phyloP scores from a whole-genome alignment of 2,888 invertebrate genomes.

The Rambutsinella grinnellia region DNA sequence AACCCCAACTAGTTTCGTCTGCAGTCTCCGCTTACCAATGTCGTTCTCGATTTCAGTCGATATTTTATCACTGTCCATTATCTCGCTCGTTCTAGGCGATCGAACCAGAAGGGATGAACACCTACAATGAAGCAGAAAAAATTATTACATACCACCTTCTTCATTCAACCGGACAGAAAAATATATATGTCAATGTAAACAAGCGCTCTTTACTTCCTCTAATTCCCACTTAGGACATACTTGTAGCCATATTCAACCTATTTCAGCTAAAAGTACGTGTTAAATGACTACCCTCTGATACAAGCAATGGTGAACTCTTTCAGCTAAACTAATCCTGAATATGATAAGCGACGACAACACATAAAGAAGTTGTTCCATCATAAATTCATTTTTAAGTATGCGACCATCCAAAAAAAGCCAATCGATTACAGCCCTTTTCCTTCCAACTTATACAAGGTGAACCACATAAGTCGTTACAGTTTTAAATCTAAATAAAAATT shows the following conservation, averaged over 20 bases:
- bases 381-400: no score
- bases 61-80: conserved; percentile 61
- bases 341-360: no score
- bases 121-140: conserved; percentile 68
- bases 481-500: no score
- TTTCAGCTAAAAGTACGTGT: neutral
- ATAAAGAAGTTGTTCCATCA: no score
- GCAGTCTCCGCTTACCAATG: conserved; percentile 29
- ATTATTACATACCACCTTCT: neutral
- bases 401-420: no score
- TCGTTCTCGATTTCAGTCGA: conserved; percentile 58
- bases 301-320: no score
- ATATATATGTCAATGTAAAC: neutral
- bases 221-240: neutral
- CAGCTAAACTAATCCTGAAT: no score
- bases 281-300: neutral
- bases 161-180: neutral
- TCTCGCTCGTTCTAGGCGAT: conserved; percentile 69
- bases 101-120: conserved; percentile 84
- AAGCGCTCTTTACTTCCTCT: neutral
- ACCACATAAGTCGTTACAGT: no score
- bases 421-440: no score
- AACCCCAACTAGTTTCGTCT: neutral
- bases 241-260: neutral
- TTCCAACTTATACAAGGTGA: no score